phyloP scores from a whole-genome alignment of 2,113 vertebrate genomes.

The Orycteropus afer region DNA sequence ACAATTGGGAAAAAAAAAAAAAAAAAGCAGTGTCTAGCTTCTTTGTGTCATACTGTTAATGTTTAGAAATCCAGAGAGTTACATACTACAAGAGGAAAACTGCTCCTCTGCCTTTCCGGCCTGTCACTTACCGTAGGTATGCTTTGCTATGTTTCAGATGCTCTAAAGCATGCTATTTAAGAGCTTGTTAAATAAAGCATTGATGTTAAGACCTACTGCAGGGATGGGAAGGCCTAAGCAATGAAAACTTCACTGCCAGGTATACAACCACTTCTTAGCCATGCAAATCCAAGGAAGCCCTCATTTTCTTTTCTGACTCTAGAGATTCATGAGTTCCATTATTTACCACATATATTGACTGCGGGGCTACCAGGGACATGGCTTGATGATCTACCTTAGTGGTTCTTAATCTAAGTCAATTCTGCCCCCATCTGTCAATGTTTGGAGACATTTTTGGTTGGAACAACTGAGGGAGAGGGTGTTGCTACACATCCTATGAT shows the following conservation, averaged over 20 bases:
- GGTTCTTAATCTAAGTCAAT: neutral
- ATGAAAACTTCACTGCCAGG: neutral
- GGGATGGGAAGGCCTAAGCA: too few species aligned
- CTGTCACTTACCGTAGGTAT: neutral
- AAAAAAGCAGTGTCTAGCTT: neutral
- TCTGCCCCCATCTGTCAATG: neutral
- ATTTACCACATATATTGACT: too few species aligned
- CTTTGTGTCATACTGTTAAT: neutral
- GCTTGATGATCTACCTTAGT: neutral
- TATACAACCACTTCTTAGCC: rapidly evolving
- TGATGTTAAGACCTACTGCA: neutral
- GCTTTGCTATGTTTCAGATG: neutral
- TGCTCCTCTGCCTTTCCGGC: neutral
- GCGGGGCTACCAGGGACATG: neutral
- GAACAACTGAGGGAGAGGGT: too few species aligned
- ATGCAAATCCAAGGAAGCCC: neutral
- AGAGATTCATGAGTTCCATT: rapidly evolving
- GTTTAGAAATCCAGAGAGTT: constrained; percentile 8
- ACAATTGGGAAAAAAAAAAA: neutral
- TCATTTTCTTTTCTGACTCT: neutral
- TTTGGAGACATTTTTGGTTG: neutral
- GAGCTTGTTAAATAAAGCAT: neutral
- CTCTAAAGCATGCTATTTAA: neutral
- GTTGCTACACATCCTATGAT: neutral
- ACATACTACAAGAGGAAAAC: neutral